Conservation (phyloP, 1,140 invertebrate species). For the Papilio machaon region DNA sequence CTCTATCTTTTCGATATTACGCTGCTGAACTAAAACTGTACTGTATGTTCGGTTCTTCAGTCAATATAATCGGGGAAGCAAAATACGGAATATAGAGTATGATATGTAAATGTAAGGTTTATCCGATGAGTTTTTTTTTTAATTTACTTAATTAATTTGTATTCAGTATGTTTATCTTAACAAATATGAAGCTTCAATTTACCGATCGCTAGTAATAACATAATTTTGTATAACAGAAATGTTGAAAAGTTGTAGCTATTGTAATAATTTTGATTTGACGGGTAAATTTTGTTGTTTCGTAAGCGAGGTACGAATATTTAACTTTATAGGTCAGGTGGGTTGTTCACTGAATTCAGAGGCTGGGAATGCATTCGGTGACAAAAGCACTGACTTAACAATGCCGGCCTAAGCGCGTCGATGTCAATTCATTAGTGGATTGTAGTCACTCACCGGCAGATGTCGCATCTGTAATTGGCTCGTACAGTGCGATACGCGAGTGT, state of each 20-base stretch:
- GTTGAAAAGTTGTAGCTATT: not conserved
- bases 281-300: not conserved
- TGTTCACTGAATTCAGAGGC: slow-evolving; percentile 23
- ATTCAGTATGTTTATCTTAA: not conserved
- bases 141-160: not conserved
- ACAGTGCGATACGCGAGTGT: not conserved
- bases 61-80: not conserved
- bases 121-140: not conserved
- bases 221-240: not conserved
- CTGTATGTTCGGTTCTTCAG: not conserved
- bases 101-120: not conserved
- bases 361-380: slow-evolving; percentile 17
- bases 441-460: slow-evolving; percentile 30
- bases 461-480: slow-evolving; percentile 31
- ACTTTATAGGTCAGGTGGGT: slow-evolving; percentile 31
- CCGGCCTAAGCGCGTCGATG: slow-evolving; percentile 24
- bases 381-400: slow-evolving; percentile 28
- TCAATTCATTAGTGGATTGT: slow-evolving; percentile 30
- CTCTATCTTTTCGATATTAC: slow-evolving; percentile 18
- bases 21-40: not conserved
- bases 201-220: not conserved
- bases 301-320: slow-evolving; percentile 2
- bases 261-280: not conserved
- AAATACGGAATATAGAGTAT: not conserved
- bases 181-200: not conserved